A percentile compares a stretch with the other conserved stretches of the same genome.
These are phyloP conservation scores for Rhynchophorus ferrugineus DNA, from an alignment of 1,140 invertebrate species.

Conservation along the genomic window DNA sequence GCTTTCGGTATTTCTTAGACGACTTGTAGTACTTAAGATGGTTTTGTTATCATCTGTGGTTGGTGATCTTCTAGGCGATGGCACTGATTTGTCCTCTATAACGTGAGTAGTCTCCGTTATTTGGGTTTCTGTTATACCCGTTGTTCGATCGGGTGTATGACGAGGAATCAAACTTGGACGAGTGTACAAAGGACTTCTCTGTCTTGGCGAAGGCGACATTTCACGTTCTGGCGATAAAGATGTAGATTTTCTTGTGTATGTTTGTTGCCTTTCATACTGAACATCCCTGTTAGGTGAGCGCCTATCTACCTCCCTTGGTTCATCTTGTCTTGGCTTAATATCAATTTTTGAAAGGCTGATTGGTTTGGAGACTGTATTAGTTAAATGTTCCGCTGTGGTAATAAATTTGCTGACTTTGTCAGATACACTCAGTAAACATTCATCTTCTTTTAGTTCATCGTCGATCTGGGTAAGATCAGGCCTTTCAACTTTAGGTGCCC, in stretches of 20 bases:
- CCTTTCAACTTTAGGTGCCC: conserved; percentile 32
- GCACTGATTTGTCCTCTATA: conserved; percentile 15
- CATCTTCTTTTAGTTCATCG: conserved; percentile 50
- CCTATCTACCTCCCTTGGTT: conserved; percentile 1
- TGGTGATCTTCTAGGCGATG: conserved; percentile 25
- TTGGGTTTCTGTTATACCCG: conserved; percentile 14
- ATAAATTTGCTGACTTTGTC: conserved; percentile 58
- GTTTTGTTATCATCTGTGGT: conserved; percentile 28
- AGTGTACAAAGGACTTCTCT: conserved; percentile 17
- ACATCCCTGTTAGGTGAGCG: conserved; percentile 9
- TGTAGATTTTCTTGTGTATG: conserved; percentile 12
- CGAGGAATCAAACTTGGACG: conserved; percentile 16
- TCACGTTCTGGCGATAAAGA: conserved; percentile 20
- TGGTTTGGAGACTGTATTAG: conserved; percentile 26
- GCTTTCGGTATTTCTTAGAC: conserved; percentile 48
- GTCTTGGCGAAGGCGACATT: conserved; percentile 16
- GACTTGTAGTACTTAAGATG: conserved; percentile 30
- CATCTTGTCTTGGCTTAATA: conserved; percentile 9
- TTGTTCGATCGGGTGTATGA: conserved; percentile 15
- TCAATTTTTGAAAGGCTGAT: conserved; percentile 26
- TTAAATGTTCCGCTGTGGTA: conserved; percentile 51
- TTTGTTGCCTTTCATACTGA: conserved; percentile 13
- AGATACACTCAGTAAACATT: conserved; percentile 55
- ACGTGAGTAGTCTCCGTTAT: conserved; percentile 7
- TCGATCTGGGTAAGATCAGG: conserved; percentile 40